These are phyloP conservation scores for Hipparchia semele DNA, from an alignment of 2,888 invertebrate species.

Conservation along the genomic window DNA sequence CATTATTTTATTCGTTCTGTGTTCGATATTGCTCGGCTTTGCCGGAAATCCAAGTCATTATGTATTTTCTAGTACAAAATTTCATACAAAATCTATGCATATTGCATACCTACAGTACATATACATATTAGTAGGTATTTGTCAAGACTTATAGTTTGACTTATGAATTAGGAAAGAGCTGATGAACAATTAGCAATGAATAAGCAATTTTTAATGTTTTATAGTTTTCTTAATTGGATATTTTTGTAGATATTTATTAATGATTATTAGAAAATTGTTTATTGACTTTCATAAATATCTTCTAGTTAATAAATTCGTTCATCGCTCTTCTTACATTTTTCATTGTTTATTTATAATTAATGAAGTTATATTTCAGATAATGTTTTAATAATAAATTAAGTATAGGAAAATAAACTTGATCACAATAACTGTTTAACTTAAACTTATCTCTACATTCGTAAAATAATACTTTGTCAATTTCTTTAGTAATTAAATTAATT, in stretches of 20 bases:
- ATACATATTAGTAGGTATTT: neutral
- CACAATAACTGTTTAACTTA: constrained; percentile 23
- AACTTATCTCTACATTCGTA: constrained; percentile 28
- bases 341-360: neutral
- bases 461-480: constrained; percentile 36
- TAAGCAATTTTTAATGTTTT: too few relatives aligned
- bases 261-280: too few relatives aligned
- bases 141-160: too few relatives aligned
- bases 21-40: constrained; percentile 2
- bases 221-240: too few relatives aligned
- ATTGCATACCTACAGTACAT: neutral
- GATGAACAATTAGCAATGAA: too few relatives aligned
- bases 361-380: neutral
- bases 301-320: neutral
- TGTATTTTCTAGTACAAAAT: neutral
- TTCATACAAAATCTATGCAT: constrained; percentile 15
- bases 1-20: neutral
- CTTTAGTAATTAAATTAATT: neutral
- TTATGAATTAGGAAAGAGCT: too few relatives aligned
- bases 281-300: neutral
- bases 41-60: neutral
- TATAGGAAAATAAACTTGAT: neutral
- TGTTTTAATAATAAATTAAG: neutral
- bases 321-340: neutral
- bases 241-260: too few relatives aligned